These are phyloP conservation scores for Ephialtes manifestator DNA, from an alignment of 2,888 invertebrate species.

Conservation along the genomic window DNA sequence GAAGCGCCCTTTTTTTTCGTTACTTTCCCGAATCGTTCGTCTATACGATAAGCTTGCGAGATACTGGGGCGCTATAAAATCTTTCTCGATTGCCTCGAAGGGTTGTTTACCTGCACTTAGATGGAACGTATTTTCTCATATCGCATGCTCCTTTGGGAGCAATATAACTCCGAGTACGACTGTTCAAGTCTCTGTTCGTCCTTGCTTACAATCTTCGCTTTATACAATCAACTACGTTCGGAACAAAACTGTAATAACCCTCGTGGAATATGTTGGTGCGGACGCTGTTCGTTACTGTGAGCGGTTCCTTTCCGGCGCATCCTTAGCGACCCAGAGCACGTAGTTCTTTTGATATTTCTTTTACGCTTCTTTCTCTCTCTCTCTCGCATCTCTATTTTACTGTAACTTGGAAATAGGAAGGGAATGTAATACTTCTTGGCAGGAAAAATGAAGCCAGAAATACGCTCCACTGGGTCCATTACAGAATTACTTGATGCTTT, in stretches of 20 bases:
- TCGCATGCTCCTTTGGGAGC: not conserved
- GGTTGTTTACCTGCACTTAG: constrained; percentile 33
- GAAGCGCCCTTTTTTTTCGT: not conserved
- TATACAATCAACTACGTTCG: constrained; percentile 55
- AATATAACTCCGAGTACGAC: not conserved
- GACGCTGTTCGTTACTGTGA: not conserved
- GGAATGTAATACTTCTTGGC: not conserved
- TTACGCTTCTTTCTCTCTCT: constrained; percentile 21
- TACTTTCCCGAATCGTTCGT: not conserved
- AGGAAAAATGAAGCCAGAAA: constrained; percentile 18
- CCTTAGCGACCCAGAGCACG: constrained; percentile 47
- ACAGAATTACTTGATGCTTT: constrained; percentile 43
- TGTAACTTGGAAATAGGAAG: constrained; percentile 25
- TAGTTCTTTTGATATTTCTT: constrained; percentile 66
- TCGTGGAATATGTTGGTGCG: constrained; percentile 41
- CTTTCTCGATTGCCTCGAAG: not conserved
- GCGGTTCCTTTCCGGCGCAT: not conserved
- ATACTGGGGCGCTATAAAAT: not conserved
- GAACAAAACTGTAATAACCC: constrained; percentile 40
- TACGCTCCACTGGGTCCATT: constrained; percentile 42
- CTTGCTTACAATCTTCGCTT: constrained; percentile 18
- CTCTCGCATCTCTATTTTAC: not conserved
- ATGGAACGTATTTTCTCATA: not conserved
- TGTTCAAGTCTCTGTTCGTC: not conserved
- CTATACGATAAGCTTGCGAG: constrained; percentile 17